Evolutionary conservation across 1,140 invertebrate species (phyloP).

Genomic region (Polypedilum pembai): DNA sequence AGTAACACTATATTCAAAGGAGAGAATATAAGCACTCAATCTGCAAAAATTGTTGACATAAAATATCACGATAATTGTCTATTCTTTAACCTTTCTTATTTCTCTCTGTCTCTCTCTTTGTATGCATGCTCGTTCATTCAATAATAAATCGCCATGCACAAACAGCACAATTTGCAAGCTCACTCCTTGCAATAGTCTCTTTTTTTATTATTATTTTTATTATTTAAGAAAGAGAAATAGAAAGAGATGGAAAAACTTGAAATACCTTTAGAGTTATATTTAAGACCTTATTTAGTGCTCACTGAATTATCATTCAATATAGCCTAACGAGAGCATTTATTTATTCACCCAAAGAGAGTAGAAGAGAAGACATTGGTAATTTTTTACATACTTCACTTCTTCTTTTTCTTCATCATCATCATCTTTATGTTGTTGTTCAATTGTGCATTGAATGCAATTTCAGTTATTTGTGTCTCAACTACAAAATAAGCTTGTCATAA

Average conservation of each 20-base stretch:
- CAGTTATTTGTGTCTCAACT: background rate
- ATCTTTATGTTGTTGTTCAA: no score
- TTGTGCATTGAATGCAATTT: constrained; percentile 8
- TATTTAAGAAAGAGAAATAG: background rate
- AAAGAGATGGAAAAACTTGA: background rate
- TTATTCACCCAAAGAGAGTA: constrained; percentile 9
- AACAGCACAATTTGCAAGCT: constrained; percentile 11
- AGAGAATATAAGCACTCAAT: constrained; percentile 18
- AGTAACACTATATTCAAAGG: constrained; percentile 18
- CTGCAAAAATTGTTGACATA: constrained; percentile 18
- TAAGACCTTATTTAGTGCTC: constrained; percentile 17
- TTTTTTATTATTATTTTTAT: background rate
- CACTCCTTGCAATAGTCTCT: background rate
- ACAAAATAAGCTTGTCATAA: constrained; percentile 18
- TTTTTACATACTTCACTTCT: background rate
- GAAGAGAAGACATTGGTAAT: background rate
- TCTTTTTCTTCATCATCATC: background rate
- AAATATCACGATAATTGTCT: constrained; percentile 18
- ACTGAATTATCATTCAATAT: constrained; percentile 14
- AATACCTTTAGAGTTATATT: background rate
- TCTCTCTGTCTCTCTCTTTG: background rate
- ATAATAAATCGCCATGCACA: constrained; percentile 6
- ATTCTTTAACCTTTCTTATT: background rate
- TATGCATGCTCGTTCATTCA: background rate
- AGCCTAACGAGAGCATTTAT: constrained; percentile 16